A percentile compares a stretch with the other conserved stretches of the same genome.
Conservation (phyloP, 2,113 vertebrate species). For the Malurus alboscapulatus region DNA sequence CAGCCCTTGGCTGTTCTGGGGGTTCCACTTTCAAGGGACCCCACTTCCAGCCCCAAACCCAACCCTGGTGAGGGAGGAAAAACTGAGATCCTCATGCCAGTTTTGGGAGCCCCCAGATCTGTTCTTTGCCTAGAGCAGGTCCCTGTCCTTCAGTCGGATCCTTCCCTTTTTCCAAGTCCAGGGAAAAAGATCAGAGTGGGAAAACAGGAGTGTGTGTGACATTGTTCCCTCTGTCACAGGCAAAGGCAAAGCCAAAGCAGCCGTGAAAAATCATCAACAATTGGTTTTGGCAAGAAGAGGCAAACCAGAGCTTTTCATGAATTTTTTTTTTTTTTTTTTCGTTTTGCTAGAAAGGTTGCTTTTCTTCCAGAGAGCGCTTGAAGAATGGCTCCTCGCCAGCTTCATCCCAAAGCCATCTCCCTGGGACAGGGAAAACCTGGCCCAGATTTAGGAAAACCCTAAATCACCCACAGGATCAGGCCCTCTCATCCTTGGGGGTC, state of each 20-base stretch:
- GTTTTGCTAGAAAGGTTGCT: constrained; percentile 23
- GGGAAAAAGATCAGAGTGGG: not conserved
- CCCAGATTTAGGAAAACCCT: not conserved
- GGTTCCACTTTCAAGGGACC: not conserved
- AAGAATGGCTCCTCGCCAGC: fast-evolving
- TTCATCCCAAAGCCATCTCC: not conserved
- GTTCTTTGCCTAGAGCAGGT: not conserved
- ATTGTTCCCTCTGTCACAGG: not conserved
- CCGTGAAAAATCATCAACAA: not conserved
- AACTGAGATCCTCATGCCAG: not conserved
- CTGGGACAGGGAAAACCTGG: not conserved
- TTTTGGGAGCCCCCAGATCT: not conserved
- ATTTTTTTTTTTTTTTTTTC: not conserved
- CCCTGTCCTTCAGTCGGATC: fast-evolving
- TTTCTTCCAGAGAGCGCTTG: not conserved
- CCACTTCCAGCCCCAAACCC: not conserved
- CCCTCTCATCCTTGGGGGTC: not conserved
- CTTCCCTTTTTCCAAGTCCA: not conserved
- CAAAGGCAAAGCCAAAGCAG: not conserved
- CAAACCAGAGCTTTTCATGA: constrained; percentile 38
- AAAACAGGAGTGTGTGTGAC: not conserved
- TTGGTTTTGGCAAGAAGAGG: constrained; percentile 9
- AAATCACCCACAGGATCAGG: not conserved
- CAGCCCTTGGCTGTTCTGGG: not conserved
- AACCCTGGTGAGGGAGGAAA: fast-evolving